Evolutionary conservation across 92 coral and sea anemone species (phyloP).

Genomic region (Porites lobata): DNA sequence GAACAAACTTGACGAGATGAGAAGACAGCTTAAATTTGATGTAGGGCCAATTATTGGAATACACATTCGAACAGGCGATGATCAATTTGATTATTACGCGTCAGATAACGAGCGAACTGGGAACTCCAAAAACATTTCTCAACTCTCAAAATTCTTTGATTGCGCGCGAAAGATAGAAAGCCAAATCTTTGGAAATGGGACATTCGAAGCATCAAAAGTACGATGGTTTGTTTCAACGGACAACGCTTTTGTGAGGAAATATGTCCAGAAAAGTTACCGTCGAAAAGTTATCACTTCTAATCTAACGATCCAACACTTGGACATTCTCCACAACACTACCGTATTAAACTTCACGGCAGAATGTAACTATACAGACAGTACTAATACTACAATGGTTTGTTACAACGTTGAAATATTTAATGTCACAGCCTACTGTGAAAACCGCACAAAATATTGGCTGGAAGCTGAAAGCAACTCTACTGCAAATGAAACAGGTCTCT

Average conservation of each 20-base stretch:
- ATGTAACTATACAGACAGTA: constrained; percentile 74
- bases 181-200: constrained; percentile 30
- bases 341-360: constrained; percentile 64
- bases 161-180: constrained; percentile 84
- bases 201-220: constrained; percentile 15
- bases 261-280: constrained; percentile 68
- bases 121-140: constrained; percentile 52
- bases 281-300: constrained; percentile 78
- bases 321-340: constrained; percentile 78
- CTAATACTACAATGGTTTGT: constrained; percentile 66
- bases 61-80: constrained; percentile 90
- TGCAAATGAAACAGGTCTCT: constrained; percentile 47
- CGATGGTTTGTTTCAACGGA: constrained; percentile 95
- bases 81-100: constrained; percentile 74
- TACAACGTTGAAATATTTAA: constrained; percentile 65
- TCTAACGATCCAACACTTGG: constrained; percentile 80
- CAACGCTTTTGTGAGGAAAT: constrained; percentile 67
- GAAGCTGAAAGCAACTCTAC: constrained; percentile 39
- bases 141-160: constrained; percentile 60
- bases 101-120: constrained; percentile 59
- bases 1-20: constrained; percentile 53
- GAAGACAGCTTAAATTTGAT: constrained; percentile 35
- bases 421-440: constrained; percentile 67
- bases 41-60: constrained; percentile 76
- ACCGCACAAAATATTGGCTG: constrained; percentile 52